Percentiles rank a stretch among this genome's conserved stretches.
These are phyloP conservation scores for Gymnarchus niloticus DNA, from an alignment of 2,113 vertebrate species.

Conservation along the genomic window DNA sequence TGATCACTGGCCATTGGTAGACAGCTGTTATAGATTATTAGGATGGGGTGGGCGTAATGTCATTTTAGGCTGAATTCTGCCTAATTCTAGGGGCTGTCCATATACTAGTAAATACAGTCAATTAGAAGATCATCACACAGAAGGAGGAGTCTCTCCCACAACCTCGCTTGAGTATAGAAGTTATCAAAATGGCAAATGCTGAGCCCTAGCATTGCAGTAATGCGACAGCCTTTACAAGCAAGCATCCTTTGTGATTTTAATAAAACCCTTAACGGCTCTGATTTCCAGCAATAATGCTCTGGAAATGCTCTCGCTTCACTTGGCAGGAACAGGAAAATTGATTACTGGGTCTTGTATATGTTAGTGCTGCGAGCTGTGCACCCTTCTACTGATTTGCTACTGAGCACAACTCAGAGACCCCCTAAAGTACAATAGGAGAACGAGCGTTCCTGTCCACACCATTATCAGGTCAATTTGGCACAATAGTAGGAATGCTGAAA, in stretches of 20 bases:
- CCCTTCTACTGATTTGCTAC: background rate
- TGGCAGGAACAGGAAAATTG: background rate
- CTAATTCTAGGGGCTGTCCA: background rate
- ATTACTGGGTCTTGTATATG: background rate
- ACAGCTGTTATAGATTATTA: constrained; percentile 36
- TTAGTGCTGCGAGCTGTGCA: background rate
- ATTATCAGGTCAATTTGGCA: background rate
- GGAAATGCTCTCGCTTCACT: background rate
- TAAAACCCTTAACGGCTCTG: background rate
- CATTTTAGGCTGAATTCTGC: background rate
- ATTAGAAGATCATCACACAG: background rate
- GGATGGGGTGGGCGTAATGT: constrained; percentile 21
- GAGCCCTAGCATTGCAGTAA: background rate
- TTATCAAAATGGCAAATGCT: background rate
- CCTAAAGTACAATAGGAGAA: background rate
- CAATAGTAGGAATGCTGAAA: background rate
- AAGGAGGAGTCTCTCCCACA: background rate
- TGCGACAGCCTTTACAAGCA: background rate
- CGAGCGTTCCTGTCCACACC: background rate
- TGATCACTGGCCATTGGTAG: constrained; percentile 36
- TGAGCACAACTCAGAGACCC: background rate
- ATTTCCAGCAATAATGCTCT: background rate
- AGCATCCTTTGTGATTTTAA: background rate
- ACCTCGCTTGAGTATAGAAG: background rate
- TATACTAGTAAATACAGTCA: background rate